Evolutionary conservation across 2,888 invertebrate genomes (phyloP).

Genomic region (Busseola fusca): DNA sequence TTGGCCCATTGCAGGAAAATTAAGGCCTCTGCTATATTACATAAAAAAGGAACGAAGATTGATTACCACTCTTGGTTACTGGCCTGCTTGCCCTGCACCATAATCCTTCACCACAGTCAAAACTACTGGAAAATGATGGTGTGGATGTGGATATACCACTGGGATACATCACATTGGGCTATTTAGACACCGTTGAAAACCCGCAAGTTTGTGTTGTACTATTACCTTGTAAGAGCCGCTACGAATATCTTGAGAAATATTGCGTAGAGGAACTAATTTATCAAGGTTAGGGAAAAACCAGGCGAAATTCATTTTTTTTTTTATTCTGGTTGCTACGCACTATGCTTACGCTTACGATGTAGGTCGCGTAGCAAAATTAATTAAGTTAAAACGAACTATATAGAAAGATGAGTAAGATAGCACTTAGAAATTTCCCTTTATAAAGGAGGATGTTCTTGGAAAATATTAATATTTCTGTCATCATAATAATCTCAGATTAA

Average conservation of each 20-base stretch:
- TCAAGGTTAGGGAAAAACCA: slow-evolving; percentile 40
- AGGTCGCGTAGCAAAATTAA: slow-evolving; percentile 19
- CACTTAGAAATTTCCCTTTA: not conserved
- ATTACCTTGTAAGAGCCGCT: slow-evolving; percentile 13
- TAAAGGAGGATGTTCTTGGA: not conserved
- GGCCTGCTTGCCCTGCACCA: not conserved
- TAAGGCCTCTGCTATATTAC: not conserved
- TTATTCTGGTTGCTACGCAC: slow-evolving; percentile 23
- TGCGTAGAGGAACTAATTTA: slow-evolving; percentile 37
- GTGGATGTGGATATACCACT: not conserved
- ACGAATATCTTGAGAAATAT: slow-evolving; percentile 33
- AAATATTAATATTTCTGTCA: slow-evolving; percentile 1
- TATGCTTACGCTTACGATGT: slow-evolving; percentile 20
- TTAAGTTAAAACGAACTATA: slow-evolving; percentile 10
- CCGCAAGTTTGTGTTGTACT: slow-evolving; percentile 16
- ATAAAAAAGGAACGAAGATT: not conserved
- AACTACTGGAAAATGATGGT: not conserved
- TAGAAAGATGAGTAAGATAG: slow-evolving; percentile 4
- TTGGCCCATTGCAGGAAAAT: not conserved
- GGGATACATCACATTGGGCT: slow-evolving; percentile 17
- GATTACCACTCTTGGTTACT: not conserved
- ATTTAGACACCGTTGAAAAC: not conserved
- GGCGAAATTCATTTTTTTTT: slow-evolving; percentile 37
- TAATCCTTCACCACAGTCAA: not conserved
- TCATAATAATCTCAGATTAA: slow-evolving; percentile 7